Evolutionary conservation across 2,797 vertebrate species (phyloP), one percentile per base, ranked within the genome.

Genomic region (Takifugu rubripes): DNA sequence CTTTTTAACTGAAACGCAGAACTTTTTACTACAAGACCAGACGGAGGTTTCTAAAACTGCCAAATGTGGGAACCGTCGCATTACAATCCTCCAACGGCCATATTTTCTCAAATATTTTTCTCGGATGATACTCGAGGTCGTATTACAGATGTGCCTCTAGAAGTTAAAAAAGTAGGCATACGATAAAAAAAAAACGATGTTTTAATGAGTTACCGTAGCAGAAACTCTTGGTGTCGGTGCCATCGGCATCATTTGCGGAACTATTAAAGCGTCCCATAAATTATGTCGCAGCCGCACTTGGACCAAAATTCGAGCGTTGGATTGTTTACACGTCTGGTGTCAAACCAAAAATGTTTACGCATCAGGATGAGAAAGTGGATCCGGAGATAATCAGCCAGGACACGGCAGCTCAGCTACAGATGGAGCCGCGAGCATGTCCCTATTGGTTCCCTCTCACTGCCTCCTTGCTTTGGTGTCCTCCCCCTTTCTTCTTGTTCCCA

Each of bases 311-410:
- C 40, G 58, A 56, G 46, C 59, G 27, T 77, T 33, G 53, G 52
- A 78, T 77, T 73, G 82, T 81, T 83, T 82, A 82, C 69, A 77
- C 27, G 27, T 29, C 27, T 29, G 87, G 79, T 90, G 88, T 92
- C 90, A 90, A 84, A 91, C 90, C 91, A 88, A 91, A 88, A 92
- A 87, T 68, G 36, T 14, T 40, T 14, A 40, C 36, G 14, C 14
- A 12, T 40, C 8, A 14, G 36, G 36, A 40, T 64, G 25, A 14
- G 43, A 7, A 21, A 47, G 6, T 17, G 9, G n/a, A 21, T 47
- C 45, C 5, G 15, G 33, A 17, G 43, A 16, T 17, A 44, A 51
- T 42, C 7, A 50, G 51, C 43, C 56, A 54, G 52, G 67, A 55
- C 49, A 52, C 68, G 58, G 65, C 54, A 64, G 64, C 71, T 45